phyloP scores from a whole-genome alignment of 2,113 vertebrate species.

The human region GRCh38 chr15:30100501-30101000 shows the following conservation, averaged over 20 bases:
- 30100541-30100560: no score
- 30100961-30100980: no score
- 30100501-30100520: no score
- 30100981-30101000: no score
- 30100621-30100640: neutral
- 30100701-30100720: neutral
- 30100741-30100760: neutral
- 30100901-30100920: no score
- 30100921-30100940: no score
- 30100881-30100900: conserved; percentile 11
- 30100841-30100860: neutral
- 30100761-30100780: neutral
- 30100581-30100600: no score
- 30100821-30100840: neutral
- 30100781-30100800: no score
- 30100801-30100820: neutral
- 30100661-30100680: neutral
- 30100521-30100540: no score
- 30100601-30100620: no score
- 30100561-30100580: no score
- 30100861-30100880: conserved; percentile 50
- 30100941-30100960: no score
- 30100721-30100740: neutral
- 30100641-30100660: neutral
- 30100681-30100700: neutral